Conservation (phyloP, 2,888 invertebrate species). For the Amorpha juglandis region DNA sequence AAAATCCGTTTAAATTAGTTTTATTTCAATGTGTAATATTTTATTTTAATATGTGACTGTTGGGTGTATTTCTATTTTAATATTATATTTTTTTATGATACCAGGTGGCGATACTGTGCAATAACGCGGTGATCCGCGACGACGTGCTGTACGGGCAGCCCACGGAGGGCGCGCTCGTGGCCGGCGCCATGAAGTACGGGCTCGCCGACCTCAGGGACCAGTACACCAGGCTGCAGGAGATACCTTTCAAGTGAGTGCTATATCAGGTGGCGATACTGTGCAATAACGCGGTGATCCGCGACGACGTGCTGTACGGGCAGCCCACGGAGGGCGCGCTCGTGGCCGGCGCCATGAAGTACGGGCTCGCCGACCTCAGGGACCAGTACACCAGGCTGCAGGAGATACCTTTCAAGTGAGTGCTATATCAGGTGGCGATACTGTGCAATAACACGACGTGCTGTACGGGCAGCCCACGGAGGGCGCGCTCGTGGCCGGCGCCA, state of each 20-base stretch:
- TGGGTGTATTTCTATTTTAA: too few species aligned
- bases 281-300: slow-evolving; percentile 96
- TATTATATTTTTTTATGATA: not conserved
- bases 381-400: slow-evolving; percentile 95
- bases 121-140: slow-evolving; percentile 95
- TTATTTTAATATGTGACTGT: too few species aligned
- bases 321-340: slow-evolving; percentile 99
- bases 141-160: slow-evolving; percentile 96
- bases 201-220: slow-evolving; percentile 92
- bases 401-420: slow-evolving; percentile 94
- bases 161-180: slow-evolving; percentile 98
- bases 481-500: slow-evolving; percentile 95
- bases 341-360: slow-evolving; percentile 96
- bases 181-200: slow-evolving; percentile 96
- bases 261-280: slow-evolving; percentile 93
- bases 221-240: slow-evolving; percentile 94
- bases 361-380: slow-evolving; percentile 91
- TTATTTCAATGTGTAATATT: too few species aligned
- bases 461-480: slow-evolving; percentile 99
- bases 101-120: slow-evolving; percentile 94
- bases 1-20: too few species aligned
- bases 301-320: slow-evolving; percentile 94
- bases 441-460: slow-evolving; percentile 96
- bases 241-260: slow-evolving; percentile 92
- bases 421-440: slow-evolving; percentile 90